These are phyloP conservation scores for Lithosia quadra DNA, from an alignment of 2,888 invertebrate species.

Conservation along the genomic window DNA sequence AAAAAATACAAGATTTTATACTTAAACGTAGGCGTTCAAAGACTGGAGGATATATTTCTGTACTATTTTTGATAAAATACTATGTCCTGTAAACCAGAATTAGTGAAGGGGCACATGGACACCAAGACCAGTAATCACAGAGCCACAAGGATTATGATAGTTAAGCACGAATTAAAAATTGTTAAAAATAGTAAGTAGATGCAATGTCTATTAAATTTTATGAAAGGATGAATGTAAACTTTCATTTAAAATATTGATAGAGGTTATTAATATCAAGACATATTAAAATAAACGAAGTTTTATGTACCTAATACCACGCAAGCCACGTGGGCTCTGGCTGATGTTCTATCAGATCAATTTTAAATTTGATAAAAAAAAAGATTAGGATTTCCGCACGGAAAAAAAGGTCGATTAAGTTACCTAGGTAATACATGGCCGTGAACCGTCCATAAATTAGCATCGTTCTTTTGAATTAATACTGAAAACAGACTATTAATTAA, in stretches of 20 bases:
- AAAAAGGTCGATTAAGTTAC: too few species aligned
- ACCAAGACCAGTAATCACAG: neutral
- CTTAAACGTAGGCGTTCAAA: neutral
- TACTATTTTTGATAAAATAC: neutral
- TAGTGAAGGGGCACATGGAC: neutral
- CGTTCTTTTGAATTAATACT: neutral
- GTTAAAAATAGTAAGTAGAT: too few species aligned
- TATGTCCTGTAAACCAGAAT: neutral
- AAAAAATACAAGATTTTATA: too few species aligned
- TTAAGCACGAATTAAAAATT: too few species aligned
- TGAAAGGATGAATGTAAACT: too few species aligned
- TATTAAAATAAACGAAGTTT: neutral
- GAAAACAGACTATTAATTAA: neutral
- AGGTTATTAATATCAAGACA: neutral
- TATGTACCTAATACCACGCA: neutral
- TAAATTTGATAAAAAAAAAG: conserved; percentile 2
- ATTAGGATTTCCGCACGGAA: too few species aligned
- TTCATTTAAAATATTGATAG: too few species aligned
- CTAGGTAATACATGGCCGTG: neutral
- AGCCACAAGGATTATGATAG: too few species aligned
- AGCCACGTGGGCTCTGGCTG: neutral
- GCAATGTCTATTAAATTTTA: too few species aligned
- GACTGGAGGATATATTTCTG: neutral
- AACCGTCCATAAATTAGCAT: neutral
- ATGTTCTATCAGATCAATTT: neutral